These are phyloP conservation scores for Oscheius myriophilus DNA, from an alignment of 2,888 invertebrate species.

Conservation along the genomic window DNA sequence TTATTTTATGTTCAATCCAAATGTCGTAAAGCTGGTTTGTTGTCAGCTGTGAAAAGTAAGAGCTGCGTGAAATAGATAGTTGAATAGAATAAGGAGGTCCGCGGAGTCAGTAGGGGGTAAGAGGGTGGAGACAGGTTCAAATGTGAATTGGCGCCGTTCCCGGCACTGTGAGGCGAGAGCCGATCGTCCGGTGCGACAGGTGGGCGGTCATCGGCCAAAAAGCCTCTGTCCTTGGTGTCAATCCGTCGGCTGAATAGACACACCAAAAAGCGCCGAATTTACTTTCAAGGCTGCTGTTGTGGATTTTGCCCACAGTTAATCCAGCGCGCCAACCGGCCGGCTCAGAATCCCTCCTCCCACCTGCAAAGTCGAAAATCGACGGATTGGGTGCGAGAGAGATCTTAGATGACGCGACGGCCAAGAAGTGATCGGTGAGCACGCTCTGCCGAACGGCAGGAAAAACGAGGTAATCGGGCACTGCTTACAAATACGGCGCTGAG, in stretches of 20 bases:
- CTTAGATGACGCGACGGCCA: not conserved
- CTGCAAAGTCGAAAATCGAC: conserved; percentile 21
- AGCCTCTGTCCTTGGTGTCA: conserved; percentile 27
- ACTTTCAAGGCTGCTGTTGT: conserved; percentile 13
- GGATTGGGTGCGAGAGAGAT: conserved; percentile 10
- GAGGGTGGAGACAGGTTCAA: conserved; percentile 4
- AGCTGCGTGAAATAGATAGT: too few species aligned
- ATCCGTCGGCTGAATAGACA: conserved; percentile 27
- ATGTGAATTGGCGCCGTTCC: conserved; percentile 17
- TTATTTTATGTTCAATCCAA: too few species aligned
- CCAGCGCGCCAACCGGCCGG: conserved; percentile 7
- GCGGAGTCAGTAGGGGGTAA: too few species aligned
- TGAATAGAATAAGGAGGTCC: too few species aligned
- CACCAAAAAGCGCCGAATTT: conserved; percentile 1
- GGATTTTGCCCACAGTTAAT: not conserved
- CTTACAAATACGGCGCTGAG: conserved; percentile 20
- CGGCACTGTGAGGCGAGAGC: conserved; percentile 20
- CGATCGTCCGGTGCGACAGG: conserved; percentile 13
- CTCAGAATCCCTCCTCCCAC: not conserved
- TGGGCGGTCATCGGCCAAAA: conserved; percentile 16
- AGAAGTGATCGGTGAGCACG: not conserved
- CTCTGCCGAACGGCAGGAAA: not conserved
- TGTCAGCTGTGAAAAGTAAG: too few species aligned
- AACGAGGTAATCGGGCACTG: not conserved
- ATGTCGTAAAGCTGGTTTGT: too few species aligned